phyloP scores from a whole-genome alignment of 2,888 invertebrate species.

The Tiliacea aurago region DNA sequence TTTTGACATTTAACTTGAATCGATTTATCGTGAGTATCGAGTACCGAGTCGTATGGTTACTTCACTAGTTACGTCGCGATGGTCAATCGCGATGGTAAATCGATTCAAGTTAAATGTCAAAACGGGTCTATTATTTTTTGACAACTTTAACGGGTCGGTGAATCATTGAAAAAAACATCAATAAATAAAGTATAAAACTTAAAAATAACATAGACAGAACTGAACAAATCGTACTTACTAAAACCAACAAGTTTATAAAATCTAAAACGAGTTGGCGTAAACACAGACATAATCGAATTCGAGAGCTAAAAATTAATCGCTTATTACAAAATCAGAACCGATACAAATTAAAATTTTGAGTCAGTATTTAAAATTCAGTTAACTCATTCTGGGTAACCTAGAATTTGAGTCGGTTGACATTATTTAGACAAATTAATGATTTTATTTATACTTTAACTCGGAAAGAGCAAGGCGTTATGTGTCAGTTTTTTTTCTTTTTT shows the following conservation, averaged over 20 bases:
- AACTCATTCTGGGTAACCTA: not conserved
- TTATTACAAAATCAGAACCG: conserved; percentile 10
- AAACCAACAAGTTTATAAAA: conserved; percentile 13
- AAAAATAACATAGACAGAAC: not conserved
- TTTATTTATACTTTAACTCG: conserved; percentile 9
- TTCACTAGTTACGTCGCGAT: too few relatives aligned
- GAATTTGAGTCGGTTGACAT: conserved; percentile 17
- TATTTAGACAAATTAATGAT: conserved; percentile 12
- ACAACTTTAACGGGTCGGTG: not conserved
- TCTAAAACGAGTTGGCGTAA: not conserved
- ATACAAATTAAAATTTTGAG: not conserved
- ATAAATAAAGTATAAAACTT: not conserved
- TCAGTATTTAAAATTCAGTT: not conserved
- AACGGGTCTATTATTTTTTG: too few relatives aligned
- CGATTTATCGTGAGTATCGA: too few relatives aligned
- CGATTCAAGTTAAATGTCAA: too few relatives aligned
- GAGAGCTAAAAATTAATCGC: conserved; percentile 3
- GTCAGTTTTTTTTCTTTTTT: not conserved
- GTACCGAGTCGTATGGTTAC: too few relatives aligned
- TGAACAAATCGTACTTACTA: not conserved
- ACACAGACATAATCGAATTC: not conserved
- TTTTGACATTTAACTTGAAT: too few relatives aligned
- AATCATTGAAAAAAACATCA: not conserved
- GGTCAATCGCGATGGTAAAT: too few relatives aligned
- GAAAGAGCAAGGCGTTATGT: not conserved